Conservation (phyloP, 2,888 invertebrate species). For the Biston betularia region DNA sequence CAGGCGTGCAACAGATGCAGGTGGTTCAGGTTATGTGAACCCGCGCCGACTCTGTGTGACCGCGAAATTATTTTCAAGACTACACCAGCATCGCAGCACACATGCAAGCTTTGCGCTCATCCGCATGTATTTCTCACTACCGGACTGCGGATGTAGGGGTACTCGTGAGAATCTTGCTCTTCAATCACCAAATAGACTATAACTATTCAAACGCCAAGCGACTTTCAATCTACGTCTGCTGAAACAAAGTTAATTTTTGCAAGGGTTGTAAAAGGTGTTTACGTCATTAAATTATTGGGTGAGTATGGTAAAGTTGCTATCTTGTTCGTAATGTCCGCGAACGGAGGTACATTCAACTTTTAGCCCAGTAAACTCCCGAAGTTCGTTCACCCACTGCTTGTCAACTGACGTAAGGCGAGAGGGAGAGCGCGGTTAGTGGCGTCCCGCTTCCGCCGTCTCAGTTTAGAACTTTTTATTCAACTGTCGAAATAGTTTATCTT, state of each 20-base stretch:
- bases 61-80: conserved; percentile 87
- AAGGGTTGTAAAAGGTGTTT: conserved; percentile 64
- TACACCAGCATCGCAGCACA: conserved; percentile 79
- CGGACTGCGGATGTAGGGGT: conserved; percentile 73
- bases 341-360: conserved; percentile 86
- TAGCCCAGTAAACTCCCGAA: conserved; percentile 86
- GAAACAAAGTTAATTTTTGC: conserved; percentile 50
- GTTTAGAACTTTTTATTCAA: conserved; percentile 82
- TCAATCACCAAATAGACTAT: conserved; percentile 60
- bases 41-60: conserved; percentile 81
- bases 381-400: conserved; percentile 87
- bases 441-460: conserved; percentile 73
- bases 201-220: conserved; percentile 41
- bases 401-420: conserved; percentile 83
- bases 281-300: conserved; percentile 54
- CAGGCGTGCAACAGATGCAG: conserved; percentile 83
- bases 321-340: conserved; percentile 87
- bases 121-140: conserved; percentile 78
- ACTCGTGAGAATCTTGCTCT: conserved; percentile 83
- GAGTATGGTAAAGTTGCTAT: conserved; percentile 84
- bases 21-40: conserved; percentile 84
- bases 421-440: conserved; percentile 70
- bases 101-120: conserved; percentile 62
- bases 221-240: conserved; percentile 60
- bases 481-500: conserved; percentile 81